A percentile compares a stretch with the other conserved stretches of the same genome.
These are phyloP conservation scores for Gracilinanus agilis DNA, from an alignment of 2,113 vertebrate genomes.

Conservation along the genomic window DNA sequence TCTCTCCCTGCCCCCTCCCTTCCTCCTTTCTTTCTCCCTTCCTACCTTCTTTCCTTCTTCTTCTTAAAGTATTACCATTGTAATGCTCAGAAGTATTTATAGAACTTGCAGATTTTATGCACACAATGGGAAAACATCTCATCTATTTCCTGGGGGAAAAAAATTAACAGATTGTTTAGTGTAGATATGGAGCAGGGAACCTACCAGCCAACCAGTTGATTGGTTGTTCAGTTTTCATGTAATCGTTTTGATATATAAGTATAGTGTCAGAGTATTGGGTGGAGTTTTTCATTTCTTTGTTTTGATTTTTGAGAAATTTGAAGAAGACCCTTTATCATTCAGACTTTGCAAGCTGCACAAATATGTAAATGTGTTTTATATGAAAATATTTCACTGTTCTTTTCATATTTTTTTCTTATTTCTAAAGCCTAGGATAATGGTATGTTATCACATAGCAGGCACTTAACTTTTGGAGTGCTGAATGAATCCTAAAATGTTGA, in stretches of 20 bases:
- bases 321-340: not conserved
- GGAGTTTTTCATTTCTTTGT: not conserved
- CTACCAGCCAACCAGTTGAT: slow-evolving; percentile 23
- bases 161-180: slow-evolving; percentile 33
- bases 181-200: slow-evolving; percentile 40
- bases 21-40: no score
- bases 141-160: not conserved
- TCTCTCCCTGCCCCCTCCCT: no score
- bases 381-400: not conserved
- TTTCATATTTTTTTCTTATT: not conserved
- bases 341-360: slow-evolving; percentile 24
- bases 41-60: slow-evolving; percentile 5
- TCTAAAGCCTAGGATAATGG: not conserved
- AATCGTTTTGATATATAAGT: slow-evolving; percentile 41
- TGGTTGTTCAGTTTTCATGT: slow-evolving; percentile 14
- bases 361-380: slow-evolving; percentile 28
- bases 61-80: slow-evolving; percentile 69
- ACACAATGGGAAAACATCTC: not conserved
- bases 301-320: slow-evolving; percentile 21
- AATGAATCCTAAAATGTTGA: slow-evolving; percentile 14
- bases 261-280: not conserved
- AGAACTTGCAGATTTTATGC: not conserved
- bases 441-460: not conserved
- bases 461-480: not conserved
- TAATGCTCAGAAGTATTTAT: slow-evolving; percentile 61